Percentiles rank a stretch among this genome's conserved stretches.
Evolutionary conservation across 2,888 invertebrate species (phyloP).

Genomic region (Operophtera brumata): DNA sequence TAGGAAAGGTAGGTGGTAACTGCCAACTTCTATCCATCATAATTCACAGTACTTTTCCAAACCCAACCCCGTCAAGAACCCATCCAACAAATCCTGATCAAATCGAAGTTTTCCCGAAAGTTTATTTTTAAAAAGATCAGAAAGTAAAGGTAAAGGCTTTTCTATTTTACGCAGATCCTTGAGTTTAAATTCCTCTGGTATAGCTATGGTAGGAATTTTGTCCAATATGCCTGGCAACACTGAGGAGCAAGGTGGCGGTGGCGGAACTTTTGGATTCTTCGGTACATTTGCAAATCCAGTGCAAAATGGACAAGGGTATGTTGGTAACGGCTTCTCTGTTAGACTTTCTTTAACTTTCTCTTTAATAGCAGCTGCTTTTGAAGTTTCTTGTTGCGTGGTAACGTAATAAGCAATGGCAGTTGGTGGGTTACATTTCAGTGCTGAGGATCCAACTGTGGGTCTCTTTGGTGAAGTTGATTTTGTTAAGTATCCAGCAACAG

Average conservation of each 20-base stretch:
- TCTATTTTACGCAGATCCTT: conserved; percentile 16
- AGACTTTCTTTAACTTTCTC: conserved; percentile 19
- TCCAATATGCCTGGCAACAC: conserved; percentile 41
- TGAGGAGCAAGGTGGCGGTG: conserved; percentile 31
- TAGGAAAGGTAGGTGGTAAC: no score
- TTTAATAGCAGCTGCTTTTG: conserved; percentile 33
- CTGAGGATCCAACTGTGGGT: not conserved
- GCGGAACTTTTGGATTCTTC: conserved; percentile 29
- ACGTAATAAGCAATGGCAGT: conserved; percentile 42
- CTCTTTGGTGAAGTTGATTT: no score
- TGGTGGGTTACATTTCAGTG: conserved; percentile 37
- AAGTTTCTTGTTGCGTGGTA: conserved; percentile 33
- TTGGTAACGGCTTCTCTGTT: not conserved
- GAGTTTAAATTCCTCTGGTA: conserved; percentile 29
- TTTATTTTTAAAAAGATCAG: conserved; percentile 25
- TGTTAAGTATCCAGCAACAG: no score
- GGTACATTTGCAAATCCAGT: conserved; percentile 29
- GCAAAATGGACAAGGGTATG: conserved; percentile 26
- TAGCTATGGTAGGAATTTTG: conserved; percentile 31
- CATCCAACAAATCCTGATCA: conserved; percentile 45
- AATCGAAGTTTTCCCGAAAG: conserved; percentile 37
- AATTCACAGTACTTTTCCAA: conserved; percentile 10
- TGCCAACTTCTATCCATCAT: not conserved
- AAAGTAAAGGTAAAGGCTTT: conserved; percentile 14
- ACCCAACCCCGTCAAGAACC: conserved; percentile 46